These are phyloP conservation scores for Nesogale talazaci DNA, from an alignment of 2,113 vertebrate genomes.

Conservation along the genomic window DNA sequence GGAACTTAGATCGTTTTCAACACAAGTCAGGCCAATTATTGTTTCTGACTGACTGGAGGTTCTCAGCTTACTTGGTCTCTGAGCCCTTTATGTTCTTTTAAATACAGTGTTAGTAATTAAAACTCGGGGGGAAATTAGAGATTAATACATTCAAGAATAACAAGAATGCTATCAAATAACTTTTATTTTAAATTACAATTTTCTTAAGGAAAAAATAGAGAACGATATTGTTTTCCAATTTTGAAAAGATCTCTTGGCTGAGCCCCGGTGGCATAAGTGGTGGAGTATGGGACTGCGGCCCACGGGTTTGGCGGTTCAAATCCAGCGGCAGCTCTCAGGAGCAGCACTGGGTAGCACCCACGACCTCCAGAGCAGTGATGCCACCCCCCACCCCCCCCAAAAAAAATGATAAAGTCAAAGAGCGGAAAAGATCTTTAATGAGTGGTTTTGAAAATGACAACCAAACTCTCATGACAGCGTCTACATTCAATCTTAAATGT, in stretches of 20 bases:
- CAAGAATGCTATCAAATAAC: too few species aligned
- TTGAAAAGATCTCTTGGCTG: too few species aligned
- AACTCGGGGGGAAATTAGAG: not conserved
- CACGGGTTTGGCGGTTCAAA: too few species aligned
- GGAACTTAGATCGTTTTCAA: too few species aligned
- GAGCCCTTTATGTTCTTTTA: not conserved
- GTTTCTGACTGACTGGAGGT: not conserved
- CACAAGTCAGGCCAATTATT: not conserved
- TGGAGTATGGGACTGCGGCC: too few species aligned
- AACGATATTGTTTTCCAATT: not conserved
- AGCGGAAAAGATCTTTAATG: not conserved
- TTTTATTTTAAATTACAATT: not conserved
- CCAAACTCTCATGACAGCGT: not conserved
- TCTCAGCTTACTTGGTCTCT: not conserved
- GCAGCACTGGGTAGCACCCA: too few species aligned
- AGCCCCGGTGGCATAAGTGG: too few species aligned
- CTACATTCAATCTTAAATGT: not conserved
- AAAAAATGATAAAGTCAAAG: too few species aligned
- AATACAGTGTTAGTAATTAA: not conserved
- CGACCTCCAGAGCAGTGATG: too few species aligned
- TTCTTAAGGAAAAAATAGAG: not conserved
- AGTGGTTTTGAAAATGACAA: not conserved
- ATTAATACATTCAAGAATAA: too few species aligned
- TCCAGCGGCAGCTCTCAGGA: too few species aligned
- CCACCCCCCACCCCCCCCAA: too few species aligned